Conservation (phyloP, 2,113 vertebrate genomes). For the Oenanthe oenanthe region DNA sequence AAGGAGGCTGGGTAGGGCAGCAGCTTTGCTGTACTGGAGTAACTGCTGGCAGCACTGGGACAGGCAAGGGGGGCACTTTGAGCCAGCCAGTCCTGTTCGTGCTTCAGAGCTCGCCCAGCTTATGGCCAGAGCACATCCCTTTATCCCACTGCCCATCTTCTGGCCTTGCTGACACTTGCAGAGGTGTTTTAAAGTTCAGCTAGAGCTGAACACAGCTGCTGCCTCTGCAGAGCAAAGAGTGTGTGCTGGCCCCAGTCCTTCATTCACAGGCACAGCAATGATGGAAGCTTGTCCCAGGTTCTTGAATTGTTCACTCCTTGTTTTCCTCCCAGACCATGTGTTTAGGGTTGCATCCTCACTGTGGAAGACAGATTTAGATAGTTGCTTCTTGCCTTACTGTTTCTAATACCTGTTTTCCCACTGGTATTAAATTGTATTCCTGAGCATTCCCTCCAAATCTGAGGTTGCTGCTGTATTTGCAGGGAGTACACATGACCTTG, state of each 20-base stretch:
- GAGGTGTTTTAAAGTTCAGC: background rate
- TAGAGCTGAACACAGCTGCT: background rate
- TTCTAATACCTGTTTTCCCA: background rate
- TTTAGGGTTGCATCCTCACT: background rate
- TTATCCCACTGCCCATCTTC: background rate
- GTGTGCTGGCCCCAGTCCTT: background rate
- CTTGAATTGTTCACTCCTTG: background rate
- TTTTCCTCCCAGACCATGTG: background rate
- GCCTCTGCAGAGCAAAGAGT: background rate
- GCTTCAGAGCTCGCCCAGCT: background rate
- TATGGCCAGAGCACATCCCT: background rate
- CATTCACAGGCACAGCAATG: rapidly evolving
- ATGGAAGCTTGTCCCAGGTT: background rate
- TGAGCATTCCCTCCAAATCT: background rate
- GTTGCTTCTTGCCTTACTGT: background rate
- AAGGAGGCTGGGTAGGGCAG: background rate
- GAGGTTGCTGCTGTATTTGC: background rate
- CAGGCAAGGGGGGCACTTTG: background rate
- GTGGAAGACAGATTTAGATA: background rate
- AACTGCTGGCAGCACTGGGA: background rate
- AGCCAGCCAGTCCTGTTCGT: background rate
- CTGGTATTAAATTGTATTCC: background rate
- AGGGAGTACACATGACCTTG: background rate
- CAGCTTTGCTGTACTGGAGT: background rate
- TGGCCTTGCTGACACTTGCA: background rate